Base-by-base conservation (phyloP, 2,797 vertebrate species). In the Gymnothorax reevesii region DNA sequence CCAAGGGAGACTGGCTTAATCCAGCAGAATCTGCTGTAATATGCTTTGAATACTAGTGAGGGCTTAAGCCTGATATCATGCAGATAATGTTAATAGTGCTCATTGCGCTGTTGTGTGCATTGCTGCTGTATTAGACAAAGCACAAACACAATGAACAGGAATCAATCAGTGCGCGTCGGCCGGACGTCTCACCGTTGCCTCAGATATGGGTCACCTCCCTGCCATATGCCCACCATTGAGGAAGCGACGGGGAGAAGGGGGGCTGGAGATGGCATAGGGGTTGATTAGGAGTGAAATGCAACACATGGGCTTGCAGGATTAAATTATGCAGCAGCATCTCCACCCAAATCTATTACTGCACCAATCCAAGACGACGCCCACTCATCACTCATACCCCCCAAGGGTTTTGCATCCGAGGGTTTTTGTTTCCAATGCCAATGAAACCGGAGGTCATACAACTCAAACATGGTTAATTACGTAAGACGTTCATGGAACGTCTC, bases 281-380 rank as follows among this genome's bases (percentile, higher is more conserved):
- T 88, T 91, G 91, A 93, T 92, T 89, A 89, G 88, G 89, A 87
- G 89, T 82, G 86, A 90, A 90, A 84, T 85, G 25, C 55, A 84
- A 82, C 85, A 91, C 88, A 90, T 82, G 89, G 89, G 87, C 91
- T 92, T 84, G 82, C 87, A 83, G 42, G 55, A 15, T 90, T 84
- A 82, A 83, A 86, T 42, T 84, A 87, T 66, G 82, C 84, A 25
- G 57, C 69, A 22, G 17, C 86, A 62, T 25, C 62, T 42, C 52
- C 82, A 42, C 86, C 25, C 60, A 22, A 79, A 84, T 8, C 27
- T 60, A 57, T 57, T 33, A 25, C 55, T 55, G 7, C 80, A 79
- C 22, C 22, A 79, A 79, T 54, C 33, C 52, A 54, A 49, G 10
- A 42, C 15, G 49, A 79, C 75, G 49, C 25, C 71, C 12, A 12